A percentile compares a stretch with the other conserved stretches of the same genome.
Conservation (phyloP, 2,113 vertebrate species). For the Smithornis capensis region DNA sequence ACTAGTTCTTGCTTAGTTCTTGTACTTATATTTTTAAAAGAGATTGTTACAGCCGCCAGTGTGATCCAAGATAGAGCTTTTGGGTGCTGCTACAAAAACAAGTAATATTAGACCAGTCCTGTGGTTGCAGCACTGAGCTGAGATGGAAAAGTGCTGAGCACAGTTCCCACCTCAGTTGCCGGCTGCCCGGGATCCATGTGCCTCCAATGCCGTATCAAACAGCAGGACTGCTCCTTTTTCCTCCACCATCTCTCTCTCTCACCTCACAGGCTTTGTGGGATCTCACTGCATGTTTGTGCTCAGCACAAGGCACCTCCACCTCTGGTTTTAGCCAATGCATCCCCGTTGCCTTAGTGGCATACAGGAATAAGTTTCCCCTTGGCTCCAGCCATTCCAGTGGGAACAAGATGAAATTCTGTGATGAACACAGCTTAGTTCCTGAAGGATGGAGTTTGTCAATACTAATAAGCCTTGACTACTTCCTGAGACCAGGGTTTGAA, state of each 20-base stretch:
- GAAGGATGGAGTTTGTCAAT: not conserved
- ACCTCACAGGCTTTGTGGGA: not conserved
- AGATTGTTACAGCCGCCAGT: not conserved
- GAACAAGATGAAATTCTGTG: not conserved
- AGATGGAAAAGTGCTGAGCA: not conserved
- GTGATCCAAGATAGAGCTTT: not conserved
- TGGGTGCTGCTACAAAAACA: not conserved
- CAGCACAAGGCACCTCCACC: not conserved
- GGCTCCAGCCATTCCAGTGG: not conserved
- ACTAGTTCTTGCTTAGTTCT: not conserved
- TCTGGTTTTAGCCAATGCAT: not conserved
- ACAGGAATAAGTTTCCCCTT: not conserved
- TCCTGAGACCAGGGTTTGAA: not conserved
- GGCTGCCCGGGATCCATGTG: not conserved
- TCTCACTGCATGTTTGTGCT: not conserved
- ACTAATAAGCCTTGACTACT: not conserved
- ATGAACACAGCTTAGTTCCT: not conserved
- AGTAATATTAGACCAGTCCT: not conserved
- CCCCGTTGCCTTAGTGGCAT: not conserved
- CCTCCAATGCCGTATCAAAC: not conserved
- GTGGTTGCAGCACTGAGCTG: rapidly evolving
- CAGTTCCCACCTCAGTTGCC: not conserved
- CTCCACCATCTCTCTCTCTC: not conserved
- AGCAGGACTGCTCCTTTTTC: not conserved
- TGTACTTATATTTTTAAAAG: not conserved